Evolutionary conservation across 2,797 vertebrate species (phyloP).

Genomic region (Acridotheres tristis): DNA sequence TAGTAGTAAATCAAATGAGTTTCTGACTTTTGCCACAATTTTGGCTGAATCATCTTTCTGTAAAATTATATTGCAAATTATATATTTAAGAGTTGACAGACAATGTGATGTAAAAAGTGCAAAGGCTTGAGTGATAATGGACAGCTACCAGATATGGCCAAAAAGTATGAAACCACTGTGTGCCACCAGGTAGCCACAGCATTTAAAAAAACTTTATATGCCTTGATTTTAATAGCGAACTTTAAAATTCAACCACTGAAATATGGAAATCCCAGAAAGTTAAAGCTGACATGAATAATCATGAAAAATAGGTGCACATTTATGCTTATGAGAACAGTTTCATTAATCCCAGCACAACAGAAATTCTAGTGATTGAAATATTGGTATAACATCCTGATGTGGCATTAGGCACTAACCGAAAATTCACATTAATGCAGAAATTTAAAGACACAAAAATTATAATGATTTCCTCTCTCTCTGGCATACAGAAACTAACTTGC

Average conservation of each 20-base stretch:
- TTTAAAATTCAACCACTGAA: background rate
- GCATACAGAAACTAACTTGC: background rate
- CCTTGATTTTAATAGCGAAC: background rate
- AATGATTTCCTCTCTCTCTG: background rate
- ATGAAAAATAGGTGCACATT: background rate
- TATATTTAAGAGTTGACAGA: background rate
- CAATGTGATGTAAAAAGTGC: background rate
- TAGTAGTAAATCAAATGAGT: background rate
- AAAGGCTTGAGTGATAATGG: background rate
- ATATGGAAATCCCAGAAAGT: background rate
- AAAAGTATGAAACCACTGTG: background rate
- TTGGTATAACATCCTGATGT: background rate
- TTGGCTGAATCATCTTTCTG: background rate
- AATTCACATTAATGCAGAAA: background rate
- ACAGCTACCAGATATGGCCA: accelerated
- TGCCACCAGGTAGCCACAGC: background rate
- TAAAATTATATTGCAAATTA: background rate
- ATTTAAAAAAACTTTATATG: background rate
- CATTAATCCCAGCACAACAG: background rate
- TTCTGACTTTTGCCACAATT: background rate
- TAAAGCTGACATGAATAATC: background rate
- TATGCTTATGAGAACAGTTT: background rate
- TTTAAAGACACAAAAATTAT: background rate
- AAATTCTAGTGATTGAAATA: background rate
- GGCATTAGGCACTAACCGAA: background rate